These are phyloP conservation scores for Phthorimaea operculella DNA, from an alignment of 1,140 invertebrate genomes.

Conservation along the genomic window DNA sequence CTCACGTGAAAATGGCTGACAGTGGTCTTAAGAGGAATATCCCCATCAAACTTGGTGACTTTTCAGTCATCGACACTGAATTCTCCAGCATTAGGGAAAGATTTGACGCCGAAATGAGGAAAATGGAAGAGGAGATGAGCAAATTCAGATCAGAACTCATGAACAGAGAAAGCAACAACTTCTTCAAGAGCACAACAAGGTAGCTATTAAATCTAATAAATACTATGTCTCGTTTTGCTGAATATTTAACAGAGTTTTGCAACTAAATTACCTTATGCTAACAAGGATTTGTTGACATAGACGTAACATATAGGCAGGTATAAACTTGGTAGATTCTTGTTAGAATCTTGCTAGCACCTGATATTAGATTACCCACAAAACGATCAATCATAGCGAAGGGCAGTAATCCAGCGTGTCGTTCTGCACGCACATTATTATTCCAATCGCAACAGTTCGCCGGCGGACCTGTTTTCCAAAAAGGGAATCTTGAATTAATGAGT, in stretches of 20 bases:
- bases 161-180: conserved; percentile 90
- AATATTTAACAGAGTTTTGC: too few species aligned
- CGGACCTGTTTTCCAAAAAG: conserved; percentile 53
- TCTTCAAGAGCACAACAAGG: conserved; percentile 89
- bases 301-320: background rate
- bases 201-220: conserved; percentile 59
- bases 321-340: too few species aligned
- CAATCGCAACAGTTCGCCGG: conserved; percentile 35
- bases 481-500: conserved; percentile 62
- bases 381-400: background rate
- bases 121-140: conserved; percentile 99
- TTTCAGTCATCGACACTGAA: conserved; percentile 95
- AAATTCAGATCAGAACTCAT: conserved; percentile 93
- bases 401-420: background rate
- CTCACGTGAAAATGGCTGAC: conserved; percentile 74
- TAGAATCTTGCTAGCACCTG: too few species aligned
- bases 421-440: conserved; percentile 50
- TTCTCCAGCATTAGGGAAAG: conserved; percentile 95
- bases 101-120: conserved; percentile 96
- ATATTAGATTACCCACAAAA: too few species aligned
- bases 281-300: conserved; percentile 6
- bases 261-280: background rate
- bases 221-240: background rate
- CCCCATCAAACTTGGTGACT: conserved; percentile 93
- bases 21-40: conserved; percentile 86